These are phyloP conservation scores for Eupsilia transversa DNA, from an alignment of 2,888 invertebrate genomes.

Conservation along the genomic window DNA sequence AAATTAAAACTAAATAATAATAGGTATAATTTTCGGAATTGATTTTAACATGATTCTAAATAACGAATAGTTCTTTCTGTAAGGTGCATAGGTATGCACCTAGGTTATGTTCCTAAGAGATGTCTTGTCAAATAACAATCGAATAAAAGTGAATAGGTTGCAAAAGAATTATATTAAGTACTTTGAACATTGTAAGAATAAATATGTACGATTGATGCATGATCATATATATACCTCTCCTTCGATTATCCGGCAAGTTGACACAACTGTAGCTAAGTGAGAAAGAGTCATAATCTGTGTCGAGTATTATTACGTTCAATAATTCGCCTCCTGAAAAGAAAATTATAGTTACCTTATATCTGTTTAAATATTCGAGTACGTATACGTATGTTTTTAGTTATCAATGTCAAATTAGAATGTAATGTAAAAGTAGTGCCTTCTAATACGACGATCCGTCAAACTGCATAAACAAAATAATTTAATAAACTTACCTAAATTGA, in stretches of 20 bases:
- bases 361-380: neutral
- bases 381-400: neutral
- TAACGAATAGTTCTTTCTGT: neutral
- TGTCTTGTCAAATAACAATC: neutral
- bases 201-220: neutral
- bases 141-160: no score
- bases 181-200: neutral
- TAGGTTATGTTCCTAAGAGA: neutral
- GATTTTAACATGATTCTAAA: neutral
- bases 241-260: conserved; percentile 73
- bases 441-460: neutral
- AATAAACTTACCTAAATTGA: conserved; percentile 81
- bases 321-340: conserved; percentile 53
- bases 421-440: neutral
- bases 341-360: neutral
- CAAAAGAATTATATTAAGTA: neutral
- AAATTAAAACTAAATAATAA: neutral
- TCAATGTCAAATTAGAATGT: neutral
- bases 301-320: conserved; percentile 70
- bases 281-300: conserved; percentile 91
- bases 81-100: neutral
- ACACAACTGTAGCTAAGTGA: conserved; percentile 91
- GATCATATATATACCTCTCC: conserved; percentile 65
- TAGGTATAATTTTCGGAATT: neutral
- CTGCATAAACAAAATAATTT: neutral